Conservation (phyloP, 2,113 vertebrate species). For the Aleadryas rufinucha region DNA sequence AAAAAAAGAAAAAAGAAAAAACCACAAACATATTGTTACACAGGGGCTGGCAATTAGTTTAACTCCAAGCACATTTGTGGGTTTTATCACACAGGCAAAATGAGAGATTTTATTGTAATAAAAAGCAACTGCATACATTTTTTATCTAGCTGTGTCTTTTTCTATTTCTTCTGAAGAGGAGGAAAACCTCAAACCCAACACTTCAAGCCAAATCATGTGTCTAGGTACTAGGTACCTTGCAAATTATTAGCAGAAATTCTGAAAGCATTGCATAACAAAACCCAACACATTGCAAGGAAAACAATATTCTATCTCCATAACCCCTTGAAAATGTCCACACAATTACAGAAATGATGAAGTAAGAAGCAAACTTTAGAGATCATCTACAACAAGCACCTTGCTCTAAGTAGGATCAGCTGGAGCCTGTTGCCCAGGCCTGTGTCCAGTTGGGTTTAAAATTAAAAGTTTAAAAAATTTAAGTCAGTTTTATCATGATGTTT, state of each 20-base stretch:
- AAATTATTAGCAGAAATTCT: not conserved
- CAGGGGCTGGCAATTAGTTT: not conserved
- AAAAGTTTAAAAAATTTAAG: not conserved
- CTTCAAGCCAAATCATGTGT: not conserved
- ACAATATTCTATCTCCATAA: not conserved
- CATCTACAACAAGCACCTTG: too few species aligned
- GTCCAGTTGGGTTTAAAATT: not conserved
- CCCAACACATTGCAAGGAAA: not conserved
- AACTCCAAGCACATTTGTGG: not conserved
- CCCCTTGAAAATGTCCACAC: not conserved
- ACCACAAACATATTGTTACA: not conserved
- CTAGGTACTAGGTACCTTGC: not conserved
- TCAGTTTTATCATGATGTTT: not conserved
- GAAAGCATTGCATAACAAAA: not conserved
- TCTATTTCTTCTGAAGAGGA: not conserved
- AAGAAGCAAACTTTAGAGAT: not conserved
- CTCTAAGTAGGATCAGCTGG: not conserved
- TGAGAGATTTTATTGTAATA: not conserved
- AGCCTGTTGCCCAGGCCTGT: fast-evolving
- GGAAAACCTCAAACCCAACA: not conserved
- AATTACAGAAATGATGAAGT: not conserved
- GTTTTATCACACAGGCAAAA: not conserved
- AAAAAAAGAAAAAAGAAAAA: not conserved
- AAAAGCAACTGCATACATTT: not conserved
- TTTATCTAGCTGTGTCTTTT: not conserved